Percentiles rank a stretch among this genome's conserved stretches.
Evolutionary conservation across 2,888 invertebrate genomes (phyloP).

Genomic region (Apamea anceps): DNA sequence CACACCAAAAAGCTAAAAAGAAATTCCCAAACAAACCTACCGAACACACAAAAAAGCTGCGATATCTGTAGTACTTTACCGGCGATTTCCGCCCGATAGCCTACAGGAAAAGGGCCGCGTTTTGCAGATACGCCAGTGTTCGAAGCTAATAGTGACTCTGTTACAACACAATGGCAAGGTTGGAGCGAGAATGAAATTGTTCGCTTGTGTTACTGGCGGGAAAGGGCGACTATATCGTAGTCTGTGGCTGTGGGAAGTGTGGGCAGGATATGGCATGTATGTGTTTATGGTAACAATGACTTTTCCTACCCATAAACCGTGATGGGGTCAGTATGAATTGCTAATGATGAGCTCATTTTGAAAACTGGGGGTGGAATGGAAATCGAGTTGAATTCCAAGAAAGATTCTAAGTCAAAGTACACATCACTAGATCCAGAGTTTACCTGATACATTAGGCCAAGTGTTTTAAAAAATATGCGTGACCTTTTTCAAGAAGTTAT

Average conservation of each 20-base stretch:
- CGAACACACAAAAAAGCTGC: not conserved
- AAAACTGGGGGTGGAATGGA: not conserved
- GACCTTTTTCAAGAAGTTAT: not conserved
- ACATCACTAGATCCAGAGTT: not conserved
- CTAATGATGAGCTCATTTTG: not conserved
- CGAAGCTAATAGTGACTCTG: conserved; percentile 26
- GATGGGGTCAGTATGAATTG: not conserved
- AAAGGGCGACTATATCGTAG: conserved; percentile 9
- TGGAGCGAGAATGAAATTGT: conserved; percentile 12
- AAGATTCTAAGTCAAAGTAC: no score
- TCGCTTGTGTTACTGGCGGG: conserved; percentile 8
- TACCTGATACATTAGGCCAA: not conserved
- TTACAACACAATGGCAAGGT: conserved; percentile 34
- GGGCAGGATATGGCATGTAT: not conserved
- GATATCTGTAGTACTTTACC: conserved; percentile 13
- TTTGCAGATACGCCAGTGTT: conserved; percentile 18
- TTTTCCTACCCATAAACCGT: not conserved
- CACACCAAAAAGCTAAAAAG: conserved; percentile 9
- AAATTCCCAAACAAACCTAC: not conserved
- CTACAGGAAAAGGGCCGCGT: conserved; percentile 35
- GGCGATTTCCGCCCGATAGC: conserved; percentile 32
- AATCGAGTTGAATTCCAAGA: no score
- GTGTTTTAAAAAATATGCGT: not conserved
- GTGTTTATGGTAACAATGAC: not conserved
- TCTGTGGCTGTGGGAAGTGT: not conserved